A percentile compares a stretch with the other conserved stretches of the same genome.
Conservation (phyloP, 1,140 invertebrate species). For the Dendroctonus valens region DNA sequence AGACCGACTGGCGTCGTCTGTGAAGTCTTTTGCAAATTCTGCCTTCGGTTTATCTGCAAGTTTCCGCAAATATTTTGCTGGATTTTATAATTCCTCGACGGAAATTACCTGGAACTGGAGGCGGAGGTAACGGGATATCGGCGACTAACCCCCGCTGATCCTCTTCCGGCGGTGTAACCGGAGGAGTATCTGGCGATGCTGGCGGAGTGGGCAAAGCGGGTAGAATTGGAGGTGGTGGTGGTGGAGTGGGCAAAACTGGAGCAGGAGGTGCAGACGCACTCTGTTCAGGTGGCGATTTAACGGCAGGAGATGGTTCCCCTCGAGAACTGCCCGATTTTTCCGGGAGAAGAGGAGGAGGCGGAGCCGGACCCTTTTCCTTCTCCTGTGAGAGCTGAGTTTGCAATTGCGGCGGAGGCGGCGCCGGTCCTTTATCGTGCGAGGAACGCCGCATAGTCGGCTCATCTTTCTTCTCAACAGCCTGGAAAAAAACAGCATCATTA, state of each 20-base stretch:
- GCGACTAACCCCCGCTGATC: slow-evolving; percentile 4
- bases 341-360: slow-evolving; percentile 48
- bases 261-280: slow-evolving; percentile 11
- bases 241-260: slow-evolving; percentile 52
- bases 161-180: slow-evolving; percentile 38
- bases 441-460: slow-evolving; percentile 42
- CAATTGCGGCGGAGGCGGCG: slow-evolving; percentile 52
- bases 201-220: slow-evolving; percentile 54
- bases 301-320: slow-evolving; percentile 48
- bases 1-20: slow-evolving; percentile 23
- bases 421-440: slow-evolving; percentile 64
- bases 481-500: slow-evolving; percentile 5
- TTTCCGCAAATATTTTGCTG: too few species aligned
- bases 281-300: slow-evolving; percentile 1
- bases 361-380: slow-evolving; percentile 58
- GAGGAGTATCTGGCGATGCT: slow-evolving; percentile 50
- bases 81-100: too few species aligned
- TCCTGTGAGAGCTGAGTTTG: slow-evolving; percentile 46
- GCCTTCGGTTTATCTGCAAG: slow-evolving; percentile 19
- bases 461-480: slow-evolving; percentile 55
- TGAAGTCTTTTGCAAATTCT: slow-evolving; percentile 12
- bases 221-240: slow-evolving; percentile 43
- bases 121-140: slow-evolving; percentile 33
- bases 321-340: slow-evolving; percentile 38
- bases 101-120: background rate